Base-by-base conservation (phyloP, 2,797 vertebrate genomes). In the Cygnus olor region DNA sequence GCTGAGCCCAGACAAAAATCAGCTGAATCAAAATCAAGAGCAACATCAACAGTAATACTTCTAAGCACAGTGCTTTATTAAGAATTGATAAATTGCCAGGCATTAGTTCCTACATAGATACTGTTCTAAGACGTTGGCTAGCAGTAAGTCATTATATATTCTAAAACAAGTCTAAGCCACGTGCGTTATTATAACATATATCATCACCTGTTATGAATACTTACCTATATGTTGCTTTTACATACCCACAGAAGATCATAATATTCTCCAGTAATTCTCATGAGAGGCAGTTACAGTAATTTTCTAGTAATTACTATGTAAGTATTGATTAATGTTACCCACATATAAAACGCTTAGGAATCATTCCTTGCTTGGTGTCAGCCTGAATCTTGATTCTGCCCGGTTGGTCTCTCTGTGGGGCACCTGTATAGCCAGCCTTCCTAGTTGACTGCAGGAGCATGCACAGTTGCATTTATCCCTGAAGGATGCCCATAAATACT, bases 1-100 rank as follows among this genome's bases (percentile, higher is more conserved):
- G 87, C 90, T 95, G 90, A 97, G 66, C 40, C 71, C 53, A 56
- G 79, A 56, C 22, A 92, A 94, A 96, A 95, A 77, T 20, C n/a
- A 85, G 32, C 74, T 86, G 77, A 73, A 74, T 84, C 66, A 72
- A 86, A 87, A 85, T 58, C 57, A 51, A 65, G n/a, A 92, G 42
- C 49, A 77, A 61, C 57, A 77, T 80, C 71, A 77, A 65, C 63
- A 85, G 49, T 64, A 58, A 56, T 21, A 54, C 21, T 57, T 68
- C 22, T 44, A 61, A 86, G 38, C 51, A 51, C 19, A 71, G 45
- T 74, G 68, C 45, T 91, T 87, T 94, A 81, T 80, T 89, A 94
- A 80, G 80, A 87, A 63, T 9, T 66, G 53, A 58, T 65, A 66
- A 91, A 89, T 89, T 72, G 11, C 30, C 22, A 36, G 69, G 19